Conservation (phyloP, 2,888 invertebrate species). For the Clanis bilineata region DNA sequence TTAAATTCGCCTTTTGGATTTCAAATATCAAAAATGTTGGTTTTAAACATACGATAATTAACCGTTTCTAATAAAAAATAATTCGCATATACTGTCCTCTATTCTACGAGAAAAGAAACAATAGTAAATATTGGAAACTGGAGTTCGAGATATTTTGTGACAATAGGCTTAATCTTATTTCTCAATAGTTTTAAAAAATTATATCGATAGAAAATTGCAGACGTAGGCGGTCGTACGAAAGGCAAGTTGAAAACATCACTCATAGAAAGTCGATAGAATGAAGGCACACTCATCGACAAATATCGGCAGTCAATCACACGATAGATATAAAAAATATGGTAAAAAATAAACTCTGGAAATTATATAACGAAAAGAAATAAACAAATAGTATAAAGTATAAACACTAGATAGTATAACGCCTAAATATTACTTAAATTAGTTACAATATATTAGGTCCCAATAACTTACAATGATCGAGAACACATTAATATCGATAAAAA, state of each 20-base stretch:
- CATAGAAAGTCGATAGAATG: not conserved
- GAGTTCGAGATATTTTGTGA: not conserved
- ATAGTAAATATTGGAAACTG: not conserved
- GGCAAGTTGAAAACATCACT: not conserved
- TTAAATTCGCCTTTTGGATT: no score
- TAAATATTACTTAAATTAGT: conserved; percentile 13
- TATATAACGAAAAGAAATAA: conserved; percentile 7
- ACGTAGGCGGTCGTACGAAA: not conserved
- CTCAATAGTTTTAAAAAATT: not conserved
- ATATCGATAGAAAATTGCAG: not conserved
- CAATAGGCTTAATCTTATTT: not conserved
- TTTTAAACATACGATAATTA: not conserved
- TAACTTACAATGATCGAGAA: conserved; percentile 27
- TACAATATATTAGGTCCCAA: conserved; percentile 37
- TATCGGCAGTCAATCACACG: not conserved
- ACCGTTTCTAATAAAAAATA: no score
- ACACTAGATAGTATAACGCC: conserved; percentile 14
- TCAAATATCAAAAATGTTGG: no score
- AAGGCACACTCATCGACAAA: not conserved
- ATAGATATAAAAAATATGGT: not conserved
- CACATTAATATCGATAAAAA: conserved; percentile 20
- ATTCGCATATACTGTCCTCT: not conserved
- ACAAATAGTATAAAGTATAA: not conserved
- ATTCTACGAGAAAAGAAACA: not conserved
- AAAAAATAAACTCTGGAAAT: conserved; percentile 10